A percentile compares a stretch with the other conserved stretches of the same genome.
phyloP scores from a whole-genome alignment of 2,888 invertebrate genomes.

The Synanthedon vespiformis region DNA sequence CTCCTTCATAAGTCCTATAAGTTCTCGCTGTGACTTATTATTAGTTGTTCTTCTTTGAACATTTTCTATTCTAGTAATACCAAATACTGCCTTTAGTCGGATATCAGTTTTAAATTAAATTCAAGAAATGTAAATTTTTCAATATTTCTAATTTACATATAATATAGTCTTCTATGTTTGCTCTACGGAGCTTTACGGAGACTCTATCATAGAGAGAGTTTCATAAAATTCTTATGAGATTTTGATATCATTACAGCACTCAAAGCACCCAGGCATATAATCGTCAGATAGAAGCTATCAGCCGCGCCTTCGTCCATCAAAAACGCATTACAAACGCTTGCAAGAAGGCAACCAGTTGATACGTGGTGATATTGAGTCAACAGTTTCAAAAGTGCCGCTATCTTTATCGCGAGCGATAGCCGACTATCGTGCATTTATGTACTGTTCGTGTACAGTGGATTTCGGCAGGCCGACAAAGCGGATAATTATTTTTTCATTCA shows the following conservation, averaged over 20 bases:
- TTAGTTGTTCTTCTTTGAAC: too few species aligned
- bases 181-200: neutral
- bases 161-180: neutral
- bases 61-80: too few species aligned
- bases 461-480: constrained; percentile 64
- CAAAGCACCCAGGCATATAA: neutral
- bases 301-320: constrained; percentile 60
- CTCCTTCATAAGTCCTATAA: too few species aligned
- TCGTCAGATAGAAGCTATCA: constrained; percentile 24
- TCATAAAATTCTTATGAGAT: neutral
- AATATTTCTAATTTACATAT: neutral
- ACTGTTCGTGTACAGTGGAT: constrained; percentile 42
- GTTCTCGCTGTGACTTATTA: too few species aligned
- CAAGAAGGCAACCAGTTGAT: constrained; percentile 48
- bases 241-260: neutral
- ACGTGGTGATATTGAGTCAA: constrained; percentile 46
- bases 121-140: too few species aligned
- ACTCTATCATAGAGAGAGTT: neutral
- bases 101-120: too few species aligned
- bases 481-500: constrained; percentile 55
- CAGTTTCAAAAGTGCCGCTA: constrained; percentile 58
- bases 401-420: constrained; percentile 35
- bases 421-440: constrained; percentile 47
- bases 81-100: too few species aligned
- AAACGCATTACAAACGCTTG: constrained; percentile 53